Percentiles rank a stretch among this genome's conserved stretches.
Evolutionary conservation across 2,888 invertebrate species (phyloP).

Genomic region (Pilophorus perplexus): DNA sequence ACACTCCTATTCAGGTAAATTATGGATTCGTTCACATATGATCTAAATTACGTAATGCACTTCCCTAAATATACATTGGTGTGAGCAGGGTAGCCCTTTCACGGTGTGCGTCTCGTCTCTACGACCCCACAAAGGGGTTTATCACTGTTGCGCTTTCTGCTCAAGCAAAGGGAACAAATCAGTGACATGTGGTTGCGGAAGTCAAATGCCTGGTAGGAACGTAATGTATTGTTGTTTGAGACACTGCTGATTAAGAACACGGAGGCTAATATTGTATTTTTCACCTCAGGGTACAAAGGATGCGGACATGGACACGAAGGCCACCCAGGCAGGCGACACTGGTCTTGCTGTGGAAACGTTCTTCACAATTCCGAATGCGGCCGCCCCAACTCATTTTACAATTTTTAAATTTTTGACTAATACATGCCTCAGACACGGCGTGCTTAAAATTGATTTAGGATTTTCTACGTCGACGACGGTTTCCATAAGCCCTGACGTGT

Average conservation of each 20-base stretch:
- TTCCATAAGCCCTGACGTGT: no score
- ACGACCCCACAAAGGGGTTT: constrained; percentile 67
- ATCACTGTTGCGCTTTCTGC: constrained; percentile 79
- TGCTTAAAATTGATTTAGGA: no score
- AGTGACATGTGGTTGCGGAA: constrained; percentile 68
- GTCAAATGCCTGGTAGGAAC: constrained; percentile 68
- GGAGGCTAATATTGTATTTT: no score
- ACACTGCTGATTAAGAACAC: no score
- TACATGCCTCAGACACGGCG: no score
- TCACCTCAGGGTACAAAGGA: constrained; percentile 60
- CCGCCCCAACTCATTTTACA: constrained; percentile 38
- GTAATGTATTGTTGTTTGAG: no score
- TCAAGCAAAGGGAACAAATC: constrained; percentile 72
- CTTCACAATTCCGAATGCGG: constrained; percentile 48
- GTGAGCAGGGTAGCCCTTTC: constrained; percentile 66
- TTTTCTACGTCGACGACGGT: no score
- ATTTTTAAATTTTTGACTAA: constrained; percentile 22
- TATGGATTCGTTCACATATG: no score
- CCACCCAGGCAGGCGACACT: constrained; percentile 75
- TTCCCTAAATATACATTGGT: not conserved
- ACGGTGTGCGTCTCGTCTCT: constrained; percentile 63
- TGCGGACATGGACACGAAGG: constrained; percentile 80
- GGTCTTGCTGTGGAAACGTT: constrained; percentile 72
- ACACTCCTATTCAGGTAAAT: constrained; percentile 64
- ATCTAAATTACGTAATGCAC: not conserved